Evolutionary conservation across 2,888 invertebrate species (phyloP), one percentile per base, ranked within the genome.

Genomic region (Dicranocentrus wangi): DNA sequence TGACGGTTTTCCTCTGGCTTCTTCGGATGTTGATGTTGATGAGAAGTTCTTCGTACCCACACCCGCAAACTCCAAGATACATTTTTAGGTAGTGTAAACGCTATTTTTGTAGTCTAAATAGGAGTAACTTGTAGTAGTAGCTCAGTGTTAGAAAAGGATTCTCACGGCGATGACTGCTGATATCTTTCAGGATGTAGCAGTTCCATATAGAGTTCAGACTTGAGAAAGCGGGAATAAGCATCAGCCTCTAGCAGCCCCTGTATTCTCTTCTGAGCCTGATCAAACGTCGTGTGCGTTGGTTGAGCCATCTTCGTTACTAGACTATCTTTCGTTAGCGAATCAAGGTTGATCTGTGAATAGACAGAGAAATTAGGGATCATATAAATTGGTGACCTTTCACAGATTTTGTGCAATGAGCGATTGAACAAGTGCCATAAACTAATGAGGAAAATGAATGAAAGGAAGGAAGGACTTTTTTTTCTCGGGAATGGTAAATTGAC

Each of bases 171-270:
- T 42, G 82, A 47, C 28, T 73, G 77, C 70, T 85, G 84, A 75
- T 86, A 87, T 61, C 83, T 86, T 76, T 88, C 88, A 13, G 88
- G 88, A 66, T 87, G 87, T 32, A 88, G 84, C 27, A 89, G 88
- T 83, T 89, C 89, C 82, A 88, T 87, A 85, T 90, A 91, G 17
- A 90, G 87, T 58, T 90, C 90, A 13, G 90, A 91, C 85, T 90
- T 89, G 19, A 91, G 88, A 87, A 91, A 91, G 60, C 91, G 88
- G 47, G 89, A 88, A 86, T 91, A 91, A 15, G 91, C 90, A 87
- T 91, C 91, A 82, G 90, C 89, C 86, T 90, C 90, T 89, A 91
- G 89, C 63, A 91, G 87, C 8, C 89, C 89, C 86, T 91, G 90
- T 61, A 91, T 90, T 73, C 90, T 88, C 83, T 89, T 88, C 87